A percentile compares a stretch with the other conserved stretches of the same genome.
Evolutionary conservation across 2,113 vertebrate species (phyloP).

Genomic region (Periophthalmus modestus): DNA sequence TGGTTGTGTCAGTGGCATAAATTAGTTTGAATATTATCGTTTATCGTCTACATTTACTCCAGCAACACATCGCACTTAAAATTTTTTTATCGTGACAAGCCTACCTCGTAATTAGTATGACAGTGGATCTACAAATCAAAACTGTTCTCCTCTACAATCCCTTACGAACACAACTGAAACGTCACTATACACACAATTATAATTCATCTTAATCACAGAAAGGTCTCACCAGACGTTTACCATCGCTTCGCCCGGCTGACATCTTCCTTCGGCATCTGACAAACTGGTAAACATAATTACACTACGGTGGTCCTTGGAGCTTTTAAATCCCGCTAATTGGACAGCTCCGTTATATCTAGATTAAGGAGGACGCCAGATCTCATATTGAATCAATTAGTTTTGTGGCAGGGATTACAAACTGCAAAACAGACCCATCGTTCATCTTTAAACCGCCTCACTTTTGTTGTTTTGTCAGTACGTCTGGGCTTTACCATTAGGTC

Average conservation of each 20-base stretch:
- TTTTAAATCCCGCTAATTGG: conserved; percentile 22
- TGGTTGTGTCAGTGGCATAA: too few species aligned
- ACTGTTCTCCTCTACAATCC: background rate
- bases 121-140: background rate
- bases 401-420: conserved; percentile 30
- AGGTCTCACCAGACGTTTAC: background rate
- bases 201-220: background rate
- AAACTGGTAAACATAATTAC: conserved; percentile 17
- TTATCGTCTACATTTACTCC: too few species aligned
- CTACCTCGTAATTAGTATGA: background rate
- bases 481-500: conserved; percentile 54
- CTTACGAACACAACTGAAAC: background rate
- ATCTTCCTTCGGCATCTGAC: conserved; percentile 5
- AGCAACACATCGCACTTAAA: too few species aligned
- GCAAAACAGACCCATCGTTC: conserved; percentile 47
- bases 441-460: conserved; percentile 51
- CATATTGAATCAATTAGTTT: conserved; percentile 56
- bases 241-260: background rate
- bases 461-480: conserved; percentile 59
- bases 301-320: conserved; percentile 5
- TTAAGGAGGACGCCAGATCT: conserved; percentile 23
- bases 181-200: background rate
- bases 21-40: too few species aligned
- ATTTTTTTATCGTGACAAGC: too few species aligned
- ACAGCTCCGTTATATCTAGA: conserved; percentile 13